Evolutionary conservation across 2,113 vertebrate species (phyloP).

Genomic region (Corydoras sp.): DNA sequence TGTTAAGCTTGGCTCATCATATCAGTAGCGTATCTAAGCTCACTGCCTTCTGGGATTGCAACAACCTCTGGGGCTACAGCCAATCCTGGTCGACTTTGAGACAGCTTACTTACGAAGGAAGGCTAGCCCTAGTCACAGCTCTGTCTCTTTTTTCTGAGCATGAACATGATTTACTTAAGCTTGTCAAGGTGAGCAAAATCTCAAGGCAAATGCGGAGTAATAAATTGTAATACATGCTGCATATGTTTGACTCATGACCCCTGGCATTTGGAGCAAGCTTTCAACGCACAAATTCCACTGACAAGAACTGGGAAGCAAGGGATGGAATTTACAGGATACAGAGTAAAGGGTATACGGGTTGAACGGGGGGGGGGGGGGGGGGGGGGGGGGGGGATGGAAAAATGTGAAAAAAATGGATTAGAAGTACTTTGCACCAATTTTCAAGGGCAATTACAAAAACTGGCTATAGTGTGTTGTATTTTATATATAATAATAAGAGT

Average conservation of each 20-base stretch:
- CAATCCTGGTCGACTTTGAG: constrained; percentile 64
- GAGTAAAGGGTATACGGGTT: constrained; percentile 3
- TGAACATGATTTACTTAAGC: constrained; percentile 79
- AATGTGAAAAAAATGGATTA: too few relatives aligned
- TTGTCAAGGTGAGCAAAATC: constrained; percentile 91
- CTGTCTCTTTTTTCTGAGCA: constrained; percentile 30
- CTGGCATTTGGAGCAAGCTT: constrained; percentile 77
- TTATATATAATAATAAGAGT: too few relatives aligned
- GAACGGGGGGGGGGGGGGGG: neutral
- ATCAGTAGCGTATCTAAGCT: constrained; percentile 45
- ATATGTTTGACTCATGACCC: constrained; percentile 91
- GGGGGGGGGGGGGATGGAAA: neutral
- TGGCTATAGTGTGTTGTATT: too few relatives aligned
- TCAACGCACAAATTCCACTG: constrained; percentile 64
- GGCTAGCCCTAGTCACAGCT: constrained; percentile 11
- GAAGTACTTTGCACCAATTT: neutral
- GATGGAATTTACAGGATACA: constrained; percentile 43
- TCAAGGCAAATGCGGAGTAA: constrained; percentile 82
- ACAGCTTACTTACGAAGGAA: constrained; percentile 26
- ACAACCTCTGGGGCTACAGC: constrained; percentile 64
- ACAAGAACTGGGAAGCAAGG: constrained; percentile 48
- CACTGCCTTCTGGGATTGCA: constrained; percentile 72
- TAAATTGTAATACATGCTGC: constrained; percentile 87
- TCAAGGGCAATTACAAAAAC: too few relatives aligned
- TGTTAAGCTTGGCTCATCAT: constrained; percentile 61